phyloP scores from a whole-genome alignment of 2,113 vertebrate genomes.

The Fulica atra region DNA sequence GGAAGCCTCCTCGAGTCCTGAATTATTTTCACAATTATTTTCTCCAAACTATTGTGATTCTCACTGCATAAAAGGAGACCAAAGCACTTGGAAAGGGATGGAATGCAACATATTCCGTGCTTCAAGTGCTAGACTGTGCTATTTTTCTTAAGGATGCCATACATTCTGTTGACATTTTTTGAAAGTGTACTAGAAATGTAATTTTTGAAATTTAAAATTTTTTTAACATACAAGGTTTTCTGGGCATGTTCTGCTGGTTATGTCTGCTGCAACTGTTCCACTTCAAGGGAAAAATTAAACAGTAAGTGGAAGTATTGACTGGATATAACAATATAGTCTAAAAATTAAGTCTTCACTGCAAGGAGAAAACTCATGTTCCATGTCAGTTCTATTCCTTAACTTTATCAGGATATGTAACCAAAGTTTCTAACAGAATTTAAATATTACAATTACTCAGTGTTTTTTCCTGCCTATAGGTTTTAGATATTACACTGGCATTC shows the following conservation, averaged over 20 bases:
- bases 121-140: neutral
- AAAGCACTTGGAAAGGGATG: neutral
- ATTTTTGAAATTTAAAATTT: neutral
- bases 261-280: neutral
- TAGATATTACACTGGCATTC: neutral
- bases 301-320: neutral
- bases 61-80: neutral
- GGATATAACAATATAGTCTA: neutral
- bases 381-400: neutral
- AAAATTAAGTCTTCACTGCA: neutral
- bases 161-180: neutral
- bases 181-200: neutral
- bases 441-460: neutral
- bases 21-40: neutral
- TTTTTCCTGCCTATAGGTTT: neutral
- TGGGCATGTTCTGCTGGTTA: neutral
- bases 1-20: neutral
- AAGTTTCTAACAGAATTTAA: neutral
- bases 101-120: neutral
- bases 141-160: neutral
- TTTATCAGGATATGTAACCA: neutral
- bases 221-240: neutral
- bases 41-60: neutral
- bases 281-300: neutral
- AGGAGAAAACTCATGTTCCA: neutral